Percentiles rank a stretch among this genome's conserved stretches.
These are phyloP conservation scores for Rambutsinella grinnellia DNA, from an alignment of 2,888 invertebrate species.

Conservation along the genomic window DNA sequence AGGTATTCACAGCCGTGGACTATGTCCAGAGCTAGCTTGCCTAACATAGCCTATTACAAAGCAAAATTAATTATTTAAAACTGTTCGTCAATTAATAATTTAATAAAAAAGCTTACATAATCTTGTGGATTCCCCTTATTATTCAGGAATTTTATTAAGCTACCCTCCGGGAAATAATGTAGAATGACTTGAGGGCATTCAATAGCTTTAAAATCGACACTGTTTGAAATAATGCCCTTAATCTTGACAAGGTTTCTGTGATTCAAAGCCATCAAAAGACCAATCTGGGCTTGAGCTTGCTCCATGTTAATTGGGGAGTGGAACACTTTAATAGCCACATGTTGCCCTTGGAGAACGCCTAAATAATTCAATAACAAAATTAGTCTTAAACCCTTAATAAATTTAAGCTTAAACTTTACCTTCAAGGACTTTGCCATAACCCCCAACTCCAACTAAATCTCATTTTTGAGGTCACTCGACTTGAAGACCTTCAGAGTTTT, in stretches of 20 bases:
- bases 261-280: conserved; percentile 13
- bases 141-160: conserved; percentile 35
- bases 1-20: conserved; percentile 50
- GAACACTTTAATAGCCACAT: conserved; percentile 30
- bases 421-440: conserved; percentile 25
- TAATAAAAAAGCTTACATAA: conserved; percentile 10
- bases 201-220: background rate
- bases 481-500: conserved; percentile 13
- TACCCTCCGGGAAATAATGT: conserved; percentile 32
- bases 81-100: background rate
- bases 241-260: conserved; percentile 36
- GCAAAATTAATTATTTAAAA: background rate
- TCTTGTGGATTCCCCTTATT: conserved; percentile 14
- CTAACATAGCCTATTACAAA: conserved; percentile 24
- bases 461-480: background rate
- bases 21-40: conserved; percentile 43
- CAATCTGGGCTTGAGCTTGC: background rate
- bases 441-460: conserved; percentile 25
- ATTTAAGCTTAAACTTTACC: conserved; percentile 12
- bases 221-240: conserved; percentile 26
- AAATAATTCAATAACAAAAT: background rate
- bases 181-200: conserved; percentile 44
- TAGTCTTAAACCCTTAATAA: background rate
- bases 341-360: conserved; percentile 17
- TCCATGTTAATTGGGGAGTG: background rate